Evolutionary conservation across 1,140 invertebrate genomes (phyloP), one percentile per base, ranked within the genome.

Genomic region (Drosophila obscura): DNA sequence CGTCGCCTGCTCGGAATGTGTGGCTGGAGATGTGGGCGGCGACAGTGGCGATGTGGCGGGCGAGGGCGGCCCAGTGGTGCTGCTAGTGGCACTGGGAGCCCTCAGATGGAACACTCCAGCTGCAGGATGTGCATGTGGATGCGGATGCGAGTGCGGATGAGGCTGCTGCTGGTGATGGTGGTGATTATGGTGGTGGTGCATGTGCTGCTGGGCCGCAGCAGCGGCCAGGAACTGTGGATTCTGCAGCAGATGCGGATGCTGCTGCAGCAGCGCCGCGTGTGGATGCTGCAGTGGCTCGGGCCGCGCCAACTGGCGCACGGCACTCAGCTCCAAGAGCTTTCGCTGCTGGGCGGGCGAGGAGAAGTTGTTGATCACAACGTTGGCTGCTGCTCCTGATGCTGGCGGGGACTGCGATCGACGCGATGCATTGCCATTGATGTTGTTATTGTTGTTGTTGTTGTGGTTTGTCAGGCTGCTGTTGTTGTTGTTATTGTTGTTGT

Each of bases 281-380:
- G 90, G 90, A 80, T 91, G 90, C 57, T 90, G 90, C 64, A 91
- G 45, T 67, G 90, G 90, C 55, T 91, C 90, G 7, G 90, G 90
- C 0, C 90, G 59, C 4, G 82, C 80, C 68, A 91, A 52, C 26
- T 91, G 90, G 15, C 90, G 58, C 15, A 89, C 72, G 2, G 64
- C 69, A 39, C 52, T 77, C 6, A 91, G 46, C 24, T 91, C 87
- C 5, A 91, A 56, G 6, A 82, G 63, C 41, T 91, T 91, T 13
- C 77, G 79, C 55, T 80, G 89, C 19, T 87, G 81, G 45, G 68
- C 84, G 8, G 81, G 77, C 41, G 65, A 66, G 8, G 60, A 35
- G 46, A 84, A 91, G 26, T 31, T 64, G 22, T 45, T 35, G 31
- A 35, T 11, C 9, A 39, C 11, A 39, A 13, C 35, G 11, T 39